phyloP scores from a whole-genome alignment of 2,888 invertebrate species.

The Folsomia candida region DNA sequence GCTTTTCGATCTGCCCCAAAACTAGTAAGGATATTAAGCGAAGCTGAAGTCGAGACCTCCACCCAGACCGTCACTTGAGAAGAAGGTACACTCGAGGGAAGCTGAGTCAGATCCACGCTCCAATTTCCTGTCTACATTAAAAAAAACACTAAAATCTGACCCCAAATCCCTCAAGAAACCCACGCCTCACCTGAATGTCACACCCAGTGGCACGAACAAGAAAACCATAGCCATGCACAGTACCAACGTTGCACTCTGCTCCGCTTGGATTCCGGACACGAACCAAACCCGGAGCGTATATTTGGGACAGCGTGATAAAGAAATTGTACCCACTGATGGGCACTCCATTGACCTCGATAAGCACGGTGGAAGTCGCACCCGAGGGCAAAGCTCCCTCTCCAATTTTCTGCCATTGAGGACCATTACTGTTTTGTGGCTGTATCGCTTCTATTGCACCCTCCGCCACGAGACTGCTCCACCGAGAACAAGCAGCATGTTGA shows the following conservation, averaged over 20 bases:
- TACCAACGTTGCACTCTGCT: neutral
- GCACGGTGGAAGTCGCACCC: neutral
- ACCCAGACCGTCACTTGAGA: neutral
- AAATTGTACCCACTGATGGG: neutral
- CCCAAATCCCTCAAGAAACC: too few relatives aligned
- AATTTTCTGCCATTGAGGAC: neutral
- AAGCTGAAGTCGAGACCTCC: neutral
- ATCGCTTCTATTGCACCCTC: neutral
- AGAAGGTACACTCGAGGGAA: neutral
- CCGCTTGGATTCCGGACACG: neutral
- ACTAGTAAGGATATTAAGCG: neutral
- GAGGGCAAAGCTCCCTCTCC: neutral
- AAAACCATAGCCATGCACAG: neutral
- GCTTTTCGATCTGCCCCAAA: neutral
- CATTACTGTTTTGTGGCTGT: neutral
- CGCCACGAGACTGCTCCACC: conserved; percentile 9
- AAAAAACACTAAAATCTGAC: too few relatives aligned
- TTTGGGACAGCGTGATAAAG: neutral
- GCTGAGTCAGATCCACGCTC: neutral
- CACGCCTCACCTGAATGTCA: neutral
- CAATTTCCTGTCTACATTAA: neutral
- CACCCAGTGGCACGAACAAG: neutral
- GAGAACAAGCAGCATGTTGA: neutral
- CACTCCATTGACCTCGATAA: neutral
- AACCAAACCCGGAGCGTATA: neutral